Base-by-base conservation (phyloP, 1,140 invertebrate genomes). In the Orchesella cincta region DNA sequence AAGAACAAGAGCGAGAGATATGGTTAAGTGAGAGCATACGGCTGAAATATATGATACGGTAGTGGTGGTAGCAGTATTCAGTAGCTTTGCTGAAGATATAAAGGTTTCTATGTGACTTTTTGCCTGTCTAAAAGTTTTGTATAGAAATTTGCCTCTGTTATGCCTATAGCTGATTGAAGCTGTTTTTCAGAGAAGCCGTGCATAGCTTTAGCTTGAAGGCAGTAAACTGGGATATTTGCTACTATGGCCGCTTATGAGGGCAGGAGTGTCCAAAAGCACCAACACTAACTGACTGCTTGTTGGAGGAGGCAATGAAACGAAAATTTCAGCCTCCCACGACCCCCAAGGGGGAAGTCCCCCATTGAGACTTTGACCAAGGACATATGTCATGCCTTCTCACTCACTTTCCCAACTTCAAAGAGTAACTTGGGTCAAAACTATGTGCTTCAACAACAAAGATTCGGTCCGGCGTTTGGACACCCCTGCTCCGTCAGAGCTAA, bases 401-500 rank as follows among this genome's bases (percentile, higher is more conserved):
- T 5, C 52, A 14, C 14, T 26, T 57, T 57, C 23, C 14, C 52
- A 8, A 8, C 52, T 18, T 18, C 3, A n/a, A 57, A 5, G 12
- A 23, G 23, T 3, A 26, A 57, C 23, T 67, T 67, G 62, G 62
- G 23, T 31, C 1, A 33, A 67, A 67, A 5, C n/a, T 31, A 29
- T 31, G n/a, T 31, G 29, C 29, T 18, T 12, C n/a, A 12, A 12
- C 1, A 29, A 29, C 26, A 29, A 3, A 12, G 62, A 31, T 8
- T 2, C 3, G 62, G 29, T n/a, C n/a, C 2, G 62, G n/a, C n/a
- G 62, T 67, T 67, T 67, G 62, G 26, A 12, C 62, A 67, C 8
- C 62, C 62, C 62, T 67, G 62, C 62, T 29, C 62, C 62, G 31
- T 67, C 62, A 67, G 8, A 46, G 8, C 8, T 46, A 46, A 46